These are phyloP conservation scores for Drosophila leontia DNA, from an alignment of 1,140 invertebrate genomes.

Conservation along the genomic window DNA sequence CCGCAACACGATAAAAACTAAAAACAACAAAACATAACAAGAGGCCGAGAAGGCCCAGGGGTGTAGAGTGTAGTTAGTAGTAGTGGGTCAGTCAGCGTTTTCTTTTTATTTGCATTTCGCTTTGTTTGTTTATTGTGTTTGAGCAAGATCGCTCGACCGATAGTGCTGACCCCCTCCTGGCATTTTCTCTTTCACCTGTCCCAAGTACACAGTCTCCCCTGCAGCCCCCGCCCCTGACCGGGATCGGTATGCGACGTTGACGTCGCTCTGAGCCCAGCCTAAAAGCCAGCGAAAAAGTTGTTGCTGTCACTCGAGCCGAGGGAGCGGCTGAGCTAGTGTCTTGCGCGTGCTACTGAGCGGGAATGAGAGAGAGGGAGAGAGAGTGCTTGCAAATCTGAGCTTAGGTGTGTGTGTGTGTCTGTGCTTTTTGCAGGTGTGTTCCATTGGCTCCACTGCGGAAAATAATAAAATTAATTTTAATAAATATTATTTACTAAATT, in stretches of 20 bases:
- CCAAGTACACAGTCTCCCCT: conserved; percentile 18
- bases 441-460: conserved; percentile 25
- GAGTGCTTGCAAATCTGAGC: conserved; percentile 40
- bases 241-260: conserved; percentile 52
- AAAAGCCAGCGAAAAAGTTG: conserved; percentile 59
- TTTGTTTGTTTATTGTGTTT: conserved; percentile 40
- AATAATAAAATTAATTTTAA: background rate
- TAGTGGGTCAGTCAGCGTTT: conserved; percentile 41
- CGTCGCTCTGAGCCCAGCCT: conserved; percentile 63
- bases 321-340: conserved; percentile 66
- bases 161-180: conserved; percentile 28
- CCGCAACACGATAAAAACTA: conserved; percentile 20
- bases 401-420: conserved; percentile 1
- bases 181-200: conserved; percentile 42
- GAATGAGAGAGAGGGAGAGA: conserved; percentile 3
- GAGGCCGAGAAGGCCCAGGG: conserved; percentile 4
- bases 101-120: conserved; percentile 38
- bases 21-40: conserved; percentile 40
- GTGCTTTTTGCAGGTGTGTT: conserved; percentile 53
- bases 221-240: conserved; percentile 16
- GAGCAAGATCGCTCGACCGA: conserved; percentile 22
- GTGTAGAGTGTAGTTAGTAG: conserved; percentile 36
- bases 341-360: conserved; percentile 18
- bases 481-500: background rate
- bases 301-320: conserved; percentile 75